Percentiles rank a stretch among this genome's conserved stretches.
These are phyloP conservation scores for Acanthopagrus latus DNA, from an alignment of 2,797 vertebrate species.

Conservation along the genomic window DNA sequence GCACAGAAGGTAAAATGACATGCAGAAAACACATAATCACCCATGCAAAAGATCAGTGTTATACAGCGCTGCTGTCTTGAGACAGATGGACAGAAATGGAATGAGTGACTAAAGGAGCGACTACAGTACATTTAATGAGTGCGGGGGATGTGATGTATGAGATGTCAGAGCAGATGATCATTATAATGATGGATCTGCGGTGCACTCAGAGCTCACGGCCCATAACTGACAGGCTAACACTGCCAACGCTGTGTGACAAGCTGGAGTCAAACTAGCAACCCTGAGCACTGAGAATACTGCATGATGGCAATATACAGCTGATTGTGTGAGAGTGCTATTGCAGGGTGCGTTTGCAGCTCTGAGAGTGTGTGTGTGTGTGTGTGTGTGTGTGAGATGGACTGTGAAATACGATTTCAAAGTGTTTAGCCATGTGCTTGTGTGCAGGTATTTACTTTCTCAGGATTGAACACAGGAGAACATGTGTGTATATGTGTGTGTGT, in stretches of 20 bases:
- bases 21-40: conserved; percentile 35
- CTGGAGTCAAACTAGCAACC: conserved; percentile 62
- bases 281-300: not conserved
- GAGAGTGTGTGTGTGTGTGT: too few relatives aligned
- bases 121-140: conserved; percentile 71
- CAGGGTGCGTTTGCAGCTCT: conserved; percentile 6
- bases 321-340: not conserved
- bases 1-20: conserved; percentile 38
- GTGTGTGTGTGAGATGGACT: conserved; percentile 7
- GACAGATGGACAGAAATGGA: conserved; percentile 64
- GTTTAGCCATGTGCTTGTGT: conserved; percentile 52
- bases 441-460: conserved; percentile 56
- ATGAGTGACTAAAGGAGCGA: conserved; percentile 66
- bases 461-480: conserved; percentile 13
- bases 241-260: conserved; percentile 15
- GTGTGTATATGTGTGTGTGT: conserved; percentile 11
- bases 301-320: conserved; percentile 15
- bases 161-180: conserved; percentile 70
- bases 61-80: conserved; percentile 22
- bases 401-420: conserved; percentile 48
- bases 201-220: conserved; percentile 29
- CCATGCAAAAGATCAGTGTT: conserved; percentile 47
- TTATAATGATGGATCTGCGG: conserved; percentile 65
- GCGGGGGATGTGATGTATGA: conserved; percentile 71
- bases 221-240: conserved; percentile 28